These are phyloP conservation scores for Drosophila nebulosa DNA, from an alignment of 1,140 invertebrate species.

Conservation along the genomic window DNA sequence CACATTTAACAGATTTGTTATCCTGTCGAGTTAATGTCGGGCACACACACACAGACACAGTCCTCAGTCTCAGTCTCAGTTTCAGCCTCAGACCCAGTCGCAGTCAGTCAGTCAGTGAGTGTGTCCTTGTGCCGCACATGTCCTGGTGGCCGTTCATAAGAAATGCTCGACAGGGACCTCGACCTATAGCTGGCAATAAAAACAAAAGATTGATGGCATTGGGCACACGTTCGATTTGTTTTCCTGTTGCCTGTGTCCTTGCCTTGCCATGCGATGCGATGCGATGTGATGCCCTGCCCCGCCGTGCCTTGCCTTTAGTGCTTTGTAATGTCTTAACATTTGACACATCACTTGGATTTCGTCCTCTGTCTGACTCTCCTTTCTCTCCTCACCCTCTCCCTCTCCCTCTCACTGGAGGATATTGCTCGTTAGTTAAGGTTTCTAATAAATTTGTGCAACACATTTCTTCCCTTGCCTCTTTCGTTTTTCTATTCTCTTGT, in stretches of 20 bases:
- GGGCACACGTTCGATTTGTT: constrained; percentile 80
- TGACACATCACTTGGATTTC: constrained; percentile 75
- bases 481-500: background rate
- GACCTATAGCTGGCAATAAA: constrained; percentile 59
- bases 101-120: constrained; percentile 7
- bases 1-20: constrained; percentile 81
- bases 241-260: constrained; percentile 61
- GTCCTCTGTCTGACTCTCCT: background rate
- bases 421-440: constrained; percentile 78
- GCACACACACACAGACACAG: constrained; percentile 37
- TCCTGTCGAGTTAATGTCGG: constrained; percentile 81
- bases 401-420: constrained; percentile 43
- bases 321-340: constrained; percentile 80
- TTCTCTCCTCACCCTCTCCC: background rate
- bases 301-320: constrained; percentile 69
- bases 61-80: background rate
- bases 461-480: constrained; percentile 51
- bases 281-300: background rate
- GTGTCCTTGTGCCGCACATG: constrained; percentile 24
- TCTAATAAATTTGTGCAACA: constrained; percentile 79
- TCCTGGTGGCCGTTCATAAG: constrained; percentile 54
- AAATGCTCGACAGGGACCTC: constrained; percentile 56
- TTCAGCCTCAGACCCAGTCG: constrained; percentile 22
- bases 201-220: constrained; percentile 80
- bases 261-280: background rate